Base-by-base conservation (phyloP, 2,888 invertebrate species). In the Heliconius erato region DNA sequence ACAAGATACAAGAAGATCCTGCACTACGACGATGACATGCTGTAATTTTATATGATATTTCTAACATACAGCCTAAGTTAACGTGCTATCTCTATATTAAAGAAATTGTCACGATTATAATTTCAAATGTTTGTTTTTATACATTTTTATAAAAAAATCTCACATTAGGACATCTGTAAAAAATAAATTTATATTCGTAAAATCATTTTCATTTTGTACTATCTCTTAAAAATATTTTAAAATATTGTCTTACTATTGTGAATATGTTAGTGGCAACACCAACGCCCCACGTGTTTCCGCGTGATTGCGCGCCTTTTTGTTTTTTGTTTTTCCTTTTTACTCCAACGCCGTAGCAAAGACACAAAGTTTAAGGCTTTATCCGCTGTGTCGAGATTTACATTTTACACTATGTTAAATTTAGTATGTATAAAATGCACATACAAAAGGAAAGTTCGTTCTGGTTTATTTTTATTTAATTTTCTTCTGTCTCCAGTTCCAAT, bases 241-340 rank as follows among this genome's bases (percentile, higher is more conserved):
- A 67, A 68, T 78, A 49, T 78, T 12, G 44, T 23, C n/a, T 59
- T n/a, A 78, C 23, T 49, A 40, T n/a, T 77, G 74, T 83, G 82
- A 84, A 84, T 85, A 85, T 81, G 83, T 82, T 82, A 79, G 80
- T 77, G 82, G 85, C 82, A 85, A 84, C 80, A 79, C 80, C 78
- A 67, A 78, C 80, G 40, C 83, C 81, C 72, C 77, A 79, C 82
- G 82, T 84, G 84, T 84, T 82, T 69, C 82, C 81, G 65, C 81
- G 79, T 79, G 81, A 81, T 81, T 79, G 72, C 74, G 71, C 79
- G 71, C 69, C 83, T 44, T 74, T 83, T 77, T 83, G 54, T 28
- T 65, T 59, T 83, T 79, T 79, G 69, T 80, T 81, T 83, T 77
- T 71, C 81, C 71, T 77, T 79, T 81, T 81, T 74, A 74, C 49